These are phyloP conservation scores for Pterobdella sp. DNA, from an alignment of 2,888 invertebrate genomes.

Conservation along the genomic window DNA sequence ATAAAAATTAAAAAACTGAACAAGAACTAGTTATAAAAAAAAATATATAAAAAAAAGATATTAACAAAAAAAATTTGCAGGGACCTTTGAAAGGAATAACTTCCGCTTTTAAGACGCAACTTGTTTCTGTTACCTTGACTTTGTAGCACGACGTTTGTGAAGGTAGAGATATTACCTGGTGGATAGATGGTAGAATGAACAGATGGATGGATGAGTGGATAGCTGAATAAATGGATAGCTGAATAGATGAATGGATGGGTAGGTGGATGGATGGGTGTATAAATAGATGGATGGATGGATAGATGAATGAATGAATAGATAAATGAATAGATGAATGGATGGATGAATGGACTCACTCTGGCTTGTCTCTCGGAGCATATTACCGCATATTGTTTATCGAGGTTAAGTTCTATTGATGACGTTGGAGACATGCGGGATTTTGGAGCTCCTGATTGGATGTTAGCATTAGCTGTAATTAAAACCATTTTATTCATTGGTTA, in stretches of 20 bases:
- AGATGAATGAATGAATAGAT: slow-evolving; percentile 89
- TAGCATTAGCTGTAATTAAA: no score
- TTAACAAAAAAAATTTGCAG: neutral
- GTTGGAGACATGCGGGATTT: slow-evolving; percentile 47
- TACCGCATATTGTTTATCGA: slow-evolving; percentile 85
- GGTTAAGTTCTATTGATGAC: slow-evolving; percentile 51
- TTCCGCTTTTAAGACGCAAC: slow-evolving; percentile 88
- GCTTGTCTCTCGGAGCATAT: slow-evolving; percentile 77
- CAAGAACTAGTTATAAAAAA: no score
- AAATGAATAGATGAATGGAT: slow-evolving; percentile 66
- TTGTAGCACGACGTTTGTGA: slow-evolving; percentile 89
- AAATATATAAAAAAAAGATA: neutral
- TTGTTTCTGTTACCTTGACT: slow-evolving; percentile 78
- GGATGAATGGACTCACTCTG: slow-evolving; percentile 41
- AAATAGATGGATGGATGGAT: no score
- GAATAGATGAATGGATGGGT: no score
- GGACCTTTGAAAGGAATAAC: slow-evolving; percentile 72
- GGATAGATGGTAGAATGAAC: neutral
- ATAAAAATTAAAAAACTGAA: no score
- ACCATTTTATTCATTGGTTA: no score
- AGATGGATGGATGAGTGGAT: no score
- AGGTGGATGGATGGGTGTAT: no score
- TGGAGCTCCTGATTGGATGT: slow-evolving; percentile 44
- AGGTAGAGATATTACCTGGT: slow-evolving; percentile 85
- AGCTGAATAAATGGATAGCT: no score